Percentiles rank a stretch among this genome's conserved stretches.
These are phyloP conservation scores for Pardosa pseudoannulata DNA, from an alignment of 2,888 invertebrate species.

Conservation along the genomic window DNA sequence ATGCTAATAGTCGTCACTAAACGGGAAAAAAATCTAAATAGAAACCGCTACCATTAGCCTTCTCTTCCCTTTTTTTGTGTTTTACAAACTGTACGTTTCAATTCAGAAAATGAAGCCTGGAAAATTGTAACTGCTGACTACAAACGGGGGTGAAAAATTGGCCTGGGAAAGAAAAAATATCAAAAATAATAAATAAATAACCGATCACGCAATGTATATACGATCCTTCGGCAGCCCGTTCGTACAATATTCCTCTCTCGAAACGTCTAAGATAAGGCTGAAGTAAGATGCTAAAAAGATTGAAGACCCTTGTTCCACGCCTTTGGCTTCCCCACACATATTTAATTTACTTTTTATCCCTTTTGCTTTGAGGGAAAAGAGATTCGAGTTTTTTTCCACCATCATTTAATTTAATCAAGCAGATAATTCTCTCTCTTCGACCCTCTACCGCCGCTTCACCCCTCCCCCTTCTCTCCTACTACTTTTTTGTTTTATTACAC, in stretches of 20 bases:
- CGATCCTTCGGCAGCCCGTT: neutral
- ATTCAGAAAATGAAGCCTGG: too few relatives aligned
- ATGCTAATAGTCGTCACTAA: too few relatives aligned
- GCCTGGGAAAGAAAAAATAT: too few relatives aligned
- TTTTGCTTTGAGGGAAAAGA: conserved; percentile 17
- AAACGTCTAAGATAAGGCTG: conserved; percentile 40
- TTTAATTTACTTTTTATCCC: conserved; percentile 48
- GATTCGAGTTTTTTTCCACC: conserved; percentile 35
- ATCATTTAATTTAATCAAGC: conserved; percentile 67
- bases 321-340: conserved; percentile 16
- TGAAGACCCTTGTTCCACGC: conserved; percentile 52
- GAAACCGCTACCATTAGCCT: too few relatives aligned
- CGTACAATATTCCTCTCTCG: conserved; percentile 33
- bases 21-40: too few relatives aligned
- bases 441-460: neutral
- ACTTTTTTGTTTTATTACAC: neutral
- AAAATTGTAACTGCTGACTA: too few relatives aligned
- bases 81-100: too few relatives aligned
- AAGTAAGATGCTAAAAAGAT: conserved; percentile 60
- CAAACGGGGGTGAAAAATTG: too few relatives aligned
- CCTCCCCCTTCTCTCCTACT: neutral
- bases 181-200: too few relatives aligned
- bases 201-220: neutral
- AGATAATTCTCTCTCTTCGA: conserved; percentile 14
- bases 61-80: too few relatives aligned